Conservation (phyloP, 2,888 invertebrate species). For the Ennomos erosarius region DNA sequence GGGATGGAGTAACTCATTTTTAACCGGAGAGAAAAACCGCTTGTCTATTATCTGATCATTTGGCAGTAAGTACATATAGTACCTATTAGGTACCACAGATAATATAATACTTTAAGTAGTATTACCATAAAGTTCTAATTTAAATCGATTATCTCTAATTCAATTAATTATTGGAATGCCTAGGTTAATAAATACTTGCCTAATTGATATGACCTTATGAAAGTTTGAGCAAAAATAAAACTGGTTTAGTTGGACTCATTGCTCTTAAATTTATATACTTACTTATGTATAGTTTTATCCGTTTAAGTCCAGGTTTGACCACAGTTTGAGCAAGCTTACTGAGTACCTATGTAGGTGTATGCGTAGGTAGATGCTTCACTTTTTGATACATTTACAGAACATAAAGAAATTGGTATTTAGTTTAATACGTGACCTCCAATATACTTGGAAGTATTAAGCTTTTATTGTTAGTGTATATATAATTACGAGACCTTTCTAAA, state of each 20-base stretch:
- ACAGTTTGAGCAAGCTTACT: conserved; percentile 20
- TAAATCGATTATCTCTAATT: conserved; percentile 8
- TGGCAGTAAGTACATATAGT: too few species aligned
- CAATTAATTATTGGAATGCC: conserved; percentile 17
- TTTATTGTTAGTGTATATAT: too few species aligned
- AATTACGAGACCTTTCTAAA: too few species aligned
- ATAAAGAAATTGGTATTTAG: conserved; percentile 1
- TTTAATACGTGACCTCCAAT: conserved; percentile 1
- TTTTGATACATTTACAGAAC: conserved; percentile 4
- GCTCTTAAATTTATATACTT: conserved; percentile 23
- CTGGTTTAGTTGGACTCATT: conserved; percentile 19
- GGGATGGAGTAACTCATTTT: too few species aligned
- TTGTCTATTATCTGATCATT: too few species aligned
- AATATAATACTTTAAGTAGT: too few species aligned
- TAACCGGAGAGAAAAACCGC: too few species aligned
- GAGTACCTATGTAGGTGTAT: conserved; percentile 28
- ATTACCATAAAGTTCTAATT: background rate
- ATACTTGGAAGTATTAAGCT: too few species aligned
- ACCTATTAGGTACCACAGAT: too few species aligned
- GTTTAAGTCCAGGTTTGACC: conserved; percentile 29
- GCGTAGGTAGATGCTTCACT: conserved; percentile 29
- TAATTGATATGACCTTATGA: conserved; percentile 32
- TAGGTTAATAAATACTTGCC: conserved; percentile 18
- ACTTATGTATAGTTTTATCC: conserved; percentile 32
- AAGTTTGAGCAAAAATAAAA: conserved; percentile 25